phyloP scores from a whole-genome alignment of 2,888 invertebrate species.

The Lepidochrysops patricia region DNA sequence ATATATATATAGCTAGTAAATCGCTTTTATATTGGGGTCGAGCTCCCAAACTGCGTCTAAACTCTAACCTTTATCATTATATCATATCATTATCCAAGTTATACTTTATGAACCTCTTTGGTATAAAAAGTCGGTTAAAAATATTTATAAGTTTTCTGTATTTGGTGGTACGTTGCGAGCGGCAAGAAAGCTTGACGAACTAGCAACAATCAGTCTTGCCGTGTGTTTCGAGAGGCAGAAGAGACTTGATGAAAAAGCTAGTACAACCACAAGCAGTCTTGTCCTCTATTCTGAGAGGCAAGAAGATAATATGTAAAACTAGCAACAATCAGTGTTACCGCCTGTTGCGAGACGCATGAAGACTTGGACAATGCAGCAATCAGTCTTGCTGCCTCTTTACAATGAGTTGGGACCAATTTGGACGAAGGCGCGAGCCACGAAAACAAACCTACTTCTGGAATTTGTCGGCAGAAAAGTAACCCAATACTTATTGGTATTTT shows the following conservation, averaged over 20 bases:
- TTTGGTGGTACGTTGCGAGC: conserved; percentile 20
- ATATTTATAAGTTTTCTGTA: background rate
- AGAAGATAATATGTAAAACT: too few species aligned
- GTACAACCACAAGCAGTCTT: too few species aligned
- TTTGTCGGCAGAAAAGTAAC: background rate
- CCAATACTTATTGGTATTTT: background rate
- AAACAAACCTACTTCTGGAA: background rate
- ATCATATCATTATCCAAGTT: conserved; percentile 19
- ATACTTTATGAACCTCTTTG: conserved; percentile 1
- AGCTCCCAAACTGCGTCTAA: background rate
- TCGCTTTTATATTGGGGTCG: conserved; percentile 5
- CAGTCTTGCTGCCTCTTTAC: conserved; percentile 32
- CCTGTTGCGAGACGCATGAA: background rate
- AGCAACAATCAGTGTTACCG: too few species aligned
- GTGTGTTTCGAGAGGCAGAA: too few species aligned
- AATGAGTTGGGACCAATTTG: conserved; percentile 64
- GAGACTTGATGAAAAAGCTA: too few species aligned
- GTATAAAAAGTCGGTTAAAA: too few species aligned
- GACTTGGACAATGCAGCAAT: background rate
- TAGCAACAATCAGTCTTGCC: conserved; percentile 13
- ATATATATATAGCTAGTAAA: background rate
- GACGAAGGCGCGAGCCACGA: conserved; percentile 23
- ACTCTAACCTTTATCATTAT: conserved; percentile 14
- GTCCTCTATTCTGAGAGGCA: too few species aligned
- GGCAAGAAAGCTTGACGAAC: conserved; percentile 17